A percentile compares a stretch with the other conserved stretches of the same genome.
phyloP scores from a whole-genome alignment of 2,113 vertebrate genomes.

The Danionella cerebrum region DNA sequence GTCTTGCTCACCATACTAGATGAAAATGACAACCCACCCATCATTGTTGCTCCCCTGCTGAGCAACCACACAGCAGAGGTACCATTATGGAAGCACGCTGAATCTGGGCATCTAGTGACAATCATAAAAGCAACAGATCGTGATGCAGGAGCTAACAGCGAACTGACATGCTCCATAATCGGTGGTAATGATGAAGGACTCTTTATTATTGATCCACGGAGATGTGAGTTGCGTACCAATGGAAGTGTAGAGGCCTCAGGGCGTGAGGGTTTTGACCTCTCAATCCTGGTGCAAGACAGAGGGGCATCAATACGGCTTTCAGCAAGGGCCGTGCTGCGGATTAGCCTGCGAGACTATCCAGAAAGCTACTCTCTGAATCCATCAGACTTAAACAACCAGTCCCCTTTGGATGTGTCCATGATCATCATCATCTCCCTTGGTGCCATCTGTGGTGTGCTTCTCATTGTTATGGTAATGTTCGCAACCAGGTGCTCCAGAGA shows the following conservation, averaged over 20 bases:
- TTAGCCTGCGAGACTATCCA: conserved; percentile 67
- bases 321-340: conserved; percentile 75
- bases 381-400: conserved; percentile 69
- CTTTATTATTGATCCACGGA: conserved; percentile 81
- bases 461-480: conserved; percentile 92
- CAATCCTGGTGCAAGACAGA: conserved; percentile 82
- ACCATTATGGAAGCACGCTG: conserved; percentile 77
- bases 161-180: conserved; percentile 80
- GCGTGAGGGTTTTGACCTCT: conserved; percentile 74
- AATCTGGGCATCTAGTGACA: conserved; percentile 76
- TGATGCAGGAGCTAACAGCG: conserved; percentile 87
- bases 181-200: conserved; percentile 78
- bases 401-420: conserved; percentile 80
- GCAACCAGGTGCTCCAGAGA: conserved; percentile 85
- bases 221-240: conserved; percentile 88
- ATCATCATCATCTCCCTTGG: conserved; percentile 91
- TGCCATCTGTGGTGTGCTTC: conserved; percentile 80
- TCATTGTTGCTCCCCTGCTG: conserved; percentile 75
- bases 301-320: conserved; percentile 71
- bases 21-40: conserved; percentile 87
- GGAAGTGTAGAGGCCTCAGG: conserved; percentile 72
- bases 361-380: conserved; percentile 68
- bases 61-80: conserved; percentile 85
- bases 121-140: conserved; percentile 80
- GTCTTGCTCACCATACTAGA: conserved; percentile 86